phyloP scores from a whole-genome alignment of 2,888 invertebrate species.

The Xanthia togata region DNA sequence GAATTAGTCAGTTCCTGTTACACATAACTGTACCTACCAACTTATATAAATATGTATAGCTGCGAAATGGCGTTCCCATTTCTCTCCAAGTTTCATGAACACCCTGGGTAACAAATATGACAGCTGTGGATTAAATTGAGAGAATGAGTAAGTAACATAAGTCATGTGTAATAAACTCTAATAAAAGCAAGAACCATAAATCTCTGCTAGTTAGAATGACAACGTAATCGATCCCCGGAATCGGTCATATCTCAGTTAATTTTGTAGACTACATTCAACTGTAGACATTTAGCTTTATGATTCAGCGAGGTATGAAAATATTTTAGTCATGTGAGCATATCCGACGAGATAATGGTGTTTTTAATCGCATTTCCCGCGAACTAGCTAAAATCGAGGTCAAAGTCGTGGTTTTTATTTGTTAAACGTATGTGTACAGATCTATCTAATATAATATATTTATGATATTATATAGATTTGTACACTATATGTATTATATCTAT shows the following conservation, averaged over 20 bases:
- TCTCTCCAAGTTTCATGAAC: not conserved
- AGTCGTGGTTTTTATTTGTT: not conserved
- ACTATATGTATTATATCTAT: too few relatives aligned
- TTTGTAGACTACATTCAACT: conserved; percentile 6
- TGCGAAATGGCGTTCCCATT: not conserved
- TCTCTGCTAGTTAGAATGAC: conserved; percentile 28
- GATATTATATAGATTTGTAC: too few relatives aligned
- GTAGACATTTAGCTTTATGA: conserved; percentile 27
- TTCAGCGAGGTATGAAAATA: conserved; percentile 6
- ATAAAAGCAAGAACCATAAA: conserved; percentile 13
- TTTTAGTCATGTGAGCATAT: not conserved
- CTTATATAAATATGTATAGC: not conserved
- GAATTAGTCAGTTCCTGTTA: conserved; percentile 33
- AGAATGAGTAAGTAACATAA: conserved; percentile 12
- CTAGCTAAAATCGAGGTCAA: not conserved
- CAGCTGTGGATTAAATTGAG: not conserved
- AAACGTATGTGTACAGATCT: not conserved
- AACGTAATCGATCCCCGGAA: conserved; percentile 9
- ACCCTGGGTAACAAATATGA: not conserved
- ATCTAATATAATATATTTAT: too few relatives aligned
- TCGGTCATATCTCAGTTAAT: conserved; percentile 10
- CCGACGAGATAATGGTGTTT: not conserved
- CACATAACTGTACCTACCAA: not conserved
- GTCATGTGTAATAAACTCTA: not conserved
- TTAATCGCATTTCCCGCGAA: not conserved